Evolutionary conservation across 1,140 invertebrate species (phyloP), one percentile per base, ranked within the genome.

Genomic region (Trachymyrmex cornetzi): DNA sequence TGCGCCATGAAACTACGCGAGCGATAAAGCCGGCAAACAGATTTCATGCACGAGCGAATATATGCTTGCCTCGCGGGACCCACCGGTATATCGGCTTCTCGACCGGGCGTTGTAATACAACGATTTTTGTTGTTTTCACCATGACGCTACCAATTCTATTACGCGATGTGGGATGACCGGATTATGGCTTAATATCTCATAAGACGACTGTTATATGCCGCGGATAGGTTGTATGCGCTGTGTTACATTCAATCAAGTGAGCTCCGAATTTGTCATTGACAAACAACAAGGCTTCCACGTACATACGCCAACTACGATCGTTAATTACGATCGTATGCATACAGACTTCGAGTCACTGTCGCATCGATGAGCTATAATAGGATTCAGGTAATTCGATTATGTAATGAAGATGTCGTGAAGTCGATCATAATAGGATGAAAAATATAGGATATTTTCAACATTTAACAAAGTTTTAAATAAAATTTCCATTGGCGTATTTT

Each of bases 361-460:
- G 55, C 77, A 91, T 90, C 89, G 89, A 90, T 84, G 72, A 53
- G 86, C 89, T 85, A 92, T 92, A 94, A 94, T 91, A 85, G 92
- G 93, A 93, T 94, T 91, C 86, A 64, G 71, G 38, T 94, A 94
- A 94, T 92, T 92, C 69, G 89, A 94, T 94, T 93, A 94, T 85
- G 57, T 79, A 71, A 91, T 89, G 87, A 88, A 87, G 91, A 79
- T 75, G 50, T 69, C 24, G 19, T 19, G 4, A 22, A 50, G 55
- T 50, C 38, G 27, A 75, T 71, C 69, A 5, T n/a, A 6, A 5
- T n/a, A 6, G 7, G 27, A 59, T 27, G 22, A 63, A 27, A 44
- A 38, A 77, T 44, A 6, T 34, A 44, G 16, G 27, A n/a, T n/a
- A 63, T 44, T n/a, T n/a, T n/a, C n/a, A n/a, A n/a, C n/a, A n/a